phyloP scores from a whole-genome alignment of 2,888 invertebrate genomes.

The Drosophila anomelani region DNA sequence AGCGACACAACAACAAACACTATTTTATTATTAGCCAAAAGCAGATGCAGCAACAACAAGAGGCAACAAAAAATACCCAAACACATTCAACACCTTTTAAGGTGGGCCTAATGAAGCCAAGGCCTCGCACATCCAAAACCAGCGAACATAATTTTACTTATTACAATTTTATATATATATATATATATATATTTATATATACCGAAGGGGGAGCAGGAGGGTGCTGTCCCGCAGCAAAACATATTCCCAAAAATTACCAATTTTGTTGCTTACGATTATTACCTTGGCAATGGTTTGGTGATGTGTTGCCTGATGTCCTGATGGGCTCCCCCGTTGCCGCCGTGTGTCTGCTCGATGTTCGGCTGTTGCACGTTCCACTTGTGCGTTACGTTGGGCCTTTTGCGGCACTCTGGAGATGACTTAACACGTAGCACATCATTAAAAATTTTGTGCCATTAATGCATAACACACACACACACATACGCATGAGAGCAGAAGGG shows the following conservation, averaged over 20 bases:
- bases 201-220: background rate
- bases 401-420: conserved; percentile 80
- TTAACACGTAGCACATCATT: conserved; percentile 81
- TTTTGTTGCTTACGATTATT: conserved; percentile 81
- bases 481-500: background rate
- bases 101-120: conserved; percentile 53
- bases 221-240: conserved; percentile 46
- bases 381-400: conserved; percentile 61
- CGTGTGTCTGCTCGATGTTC: conserved; percentile 20
- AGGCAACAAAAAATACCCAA: conserved; percentile 23
- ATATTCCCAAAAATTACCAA: conserved; percentile 77
- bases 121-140: conserved; percentile 40
- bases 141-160: conserved; percentile 73
- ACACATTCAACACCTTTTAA: conserved; percentile 68
- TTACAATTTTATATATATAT: conserved; percentile 74
- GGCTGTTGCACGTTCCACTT: conserved; percentile 37
- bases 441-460: conserved; percentile 80
- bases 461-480: conserved; percentile 64
- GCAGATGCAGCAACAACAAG: conserved; percentile 38
- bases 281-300: conserved; percentile 71
- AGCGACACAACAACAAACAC: conserved; percentile 59
- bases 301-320: conserved; percentile 55
- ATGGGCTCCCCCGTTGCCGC: conserved; percentile 52
- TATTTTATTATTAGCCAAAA: conserved; percentile 73
- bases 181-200: conserved; percentile 15